Percentiles rank a stretch among this genome's conserved stretches.
Conservation (phyloP, 2,888 invertebrate genomes). For the Macrosoma leucophasiata region DNA sequence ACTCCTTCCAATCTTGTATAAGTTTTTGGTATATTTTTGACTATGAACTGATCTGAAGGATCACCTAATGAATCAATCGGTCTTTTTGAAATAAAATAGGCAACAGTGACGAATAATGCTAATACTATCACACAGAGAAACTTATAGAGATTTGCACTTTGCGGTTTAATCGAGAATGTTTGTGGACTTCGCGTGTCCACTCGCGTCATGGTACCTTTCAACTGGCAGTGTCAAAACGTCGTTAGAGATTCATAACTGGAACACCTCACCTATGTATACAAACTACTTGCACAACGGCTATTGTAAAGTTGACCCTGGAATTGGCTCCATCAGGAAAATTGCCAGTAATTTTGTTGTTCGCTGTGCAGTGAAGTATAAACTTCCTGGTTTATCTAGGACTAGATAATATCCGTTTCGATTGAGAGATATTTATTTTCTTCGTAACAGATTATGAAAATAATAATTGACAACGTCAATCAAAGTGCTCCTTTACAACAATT, state of each 20-base stretch:
- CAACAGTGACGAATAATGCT: conserved; percentile 32
- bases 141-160: conserved; percentile 44
- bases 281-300: conserved; percentile 36
- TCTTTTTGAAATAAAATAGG: conserved; percentile 42
- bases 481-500: conserved; percentile 26
- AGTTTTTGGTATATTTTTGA: conserved; percentile 51
- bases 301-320: conserved; percentile 53
- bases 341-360: conserved; percentile 3
- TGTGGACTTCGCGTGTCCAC: conserved; percentile 47
- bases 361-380: too few species aligned
- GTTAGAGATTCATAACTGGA: conserved; percentile 48
- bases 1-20: conserved; percentile 53
- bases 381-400: too few species aligned
- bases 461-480: too few species aligned
- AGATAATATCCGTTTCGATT: too few species aligned
- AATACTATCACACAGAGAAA: conserved; percentile 39
- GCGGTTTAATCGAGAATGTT: conserved; percentile 43
- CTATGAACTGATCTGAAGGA: conserved; percentile 50
- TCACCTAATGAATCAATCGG: conserved; percentile 46
- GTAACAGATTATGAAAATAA: too few species aligned
- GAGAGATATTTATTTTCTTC: too few species aligned
- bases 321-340: conserved; percentile 18
- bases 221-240: conserved; percentile 45
- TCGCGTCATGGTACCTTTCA: conserved; percentile 61
- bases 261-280: conserved; percentile 32